These are phyloP conservation scores for Lepilemur septentrionalis DNA, from an alignment of 2,797 vertebrate genomes.

Conservation along the genomic window DNA sequence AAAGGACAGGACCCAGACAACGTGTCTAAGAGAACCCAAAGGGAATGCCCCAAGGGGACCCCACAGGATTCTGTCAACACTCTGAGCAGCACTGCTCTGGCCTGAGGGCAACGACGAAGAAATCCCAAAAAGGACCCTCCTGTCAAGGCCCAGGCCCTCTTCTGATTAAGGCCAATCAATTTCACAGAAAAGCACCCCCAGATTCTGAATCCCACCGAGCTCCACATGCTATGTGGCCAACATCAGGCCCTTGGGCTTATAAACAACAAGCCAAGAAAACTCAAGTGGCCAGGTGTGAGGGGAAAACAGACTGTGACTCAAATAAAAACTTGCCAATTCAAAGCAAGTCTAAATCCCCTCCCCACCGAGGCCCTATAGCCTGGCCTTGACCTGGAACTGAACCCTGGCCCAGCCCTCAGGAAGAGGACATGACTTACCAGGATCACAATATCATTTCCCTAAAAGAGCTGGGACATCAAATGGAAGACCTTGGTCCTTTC, in stretches of 20 bases:
- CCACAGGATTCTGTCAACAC: background rate
- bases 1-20: background rate
- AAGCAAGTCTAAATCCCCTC: background rate
- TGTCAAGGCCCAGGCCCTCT: background rate
- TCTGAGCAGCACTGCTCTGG: background rate
- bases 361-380: background rate
- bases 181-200: conserved; percentile 36
- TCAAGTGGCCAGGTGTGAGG: conserved; percentile 5
- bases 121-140: background rate
- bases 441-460: background rate
- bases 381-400: background rate
- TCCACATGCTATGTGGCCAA: background rate
- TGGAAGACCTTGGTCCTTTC: background rate
- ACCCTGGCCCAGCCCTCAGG: background rate
- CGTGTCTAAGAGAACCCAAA: background rate
- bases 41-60: background rate
- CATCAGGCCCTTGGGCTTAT: background rate
- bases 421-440: background rate
- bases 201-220: background rate
- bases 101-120: background rate
- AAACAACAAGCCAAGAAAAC: background rate
- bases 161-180: background rate
- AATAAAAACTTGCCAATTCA: conserved; percentile 58
- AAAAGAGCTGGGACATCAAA: background rate
- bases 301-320: conserved; percentile 60